Evolutionary conservation across 2,888 invertebrate genomes (phyloP), one percentile per base, ranked within the genome.

Genomic region (Magallana nippona): DNA sequence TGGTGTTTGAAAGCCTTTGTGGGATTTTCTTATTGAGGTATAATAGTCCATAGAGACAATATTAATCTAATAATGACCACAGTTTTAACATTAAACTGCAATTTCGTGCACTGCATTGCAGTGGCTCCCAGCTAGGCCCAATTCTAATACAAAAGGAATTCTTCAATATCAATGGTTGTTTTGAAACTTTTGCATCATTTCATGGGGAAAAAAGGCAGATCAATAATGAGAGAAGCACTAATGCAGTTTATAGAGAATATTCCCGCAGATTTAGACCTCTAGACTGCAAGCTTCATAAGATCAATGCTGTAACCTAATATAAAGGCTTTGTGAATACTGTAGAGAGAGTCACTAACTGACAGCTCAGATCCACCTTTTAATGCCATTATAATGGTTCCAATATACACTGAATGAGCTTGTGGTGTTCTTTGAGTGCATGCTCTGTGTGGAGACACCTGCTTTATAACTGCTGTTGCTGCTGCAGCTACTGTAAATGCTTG

Each of bases 241-340:
- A 15, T 13, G 27, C 22, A 27, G 27, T 15, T 27, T 22, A 13
- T 27, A 22, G 11, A 58, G 27, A 71, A 32, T 8, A 71, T 71
- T 27, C 71, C 71, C 32, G 27, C 27, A 10, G 71, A 71, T 71
- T 71, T 32, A 32, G 71, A 71, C 13, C 27, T 11, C 27, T 32
- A 32, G 71, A 22, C 71, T 71, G 71, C 27, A 27, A 11, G 60
- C n/a, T n/a, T 60, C 15, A n/a, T 60, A 13, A 44, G 44, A 71
- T 71, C 71, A 71, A 71, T 71, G 71, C 71, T 32, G 71, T 71
- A 27, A 71, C 15, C 19, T 71, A 71, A 71, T 71, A 71, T 71
- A 71, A 15, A 22, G 71, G 71, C 27, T 15, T 44, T 71, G 27
- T 71, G 13, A 71, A 22, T 2, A 71, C 71, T 71, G 17, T 44